These are phyloP conservation scores for Kradibia gibbosae DNA, from an alignment of 1,140 invertebrate genomes.

Conservation along the genomic window DNA sequence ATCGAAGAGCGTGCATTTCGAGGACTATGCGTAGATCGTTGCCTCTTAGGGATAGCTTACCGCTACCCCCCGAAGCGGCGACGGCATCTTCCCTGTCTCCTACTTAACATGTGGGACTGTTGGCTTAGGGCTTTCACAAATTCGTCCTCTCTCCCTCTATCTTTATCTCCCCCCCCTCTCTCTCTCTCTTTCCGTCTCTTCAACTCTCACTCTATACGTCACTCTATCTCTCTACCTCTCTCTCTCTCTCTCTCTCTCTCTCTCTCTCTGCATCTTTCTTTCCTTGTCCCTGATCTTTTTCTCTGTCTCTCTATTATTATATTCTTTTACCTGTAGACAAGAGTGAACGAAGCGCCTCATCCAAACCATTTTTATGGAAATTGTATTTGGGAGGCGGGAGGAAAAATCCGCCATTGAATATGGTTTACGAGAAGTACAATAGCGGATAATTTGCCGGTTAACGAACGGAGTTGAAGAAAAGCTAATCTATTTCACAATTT, in stretches of 20 bases:
- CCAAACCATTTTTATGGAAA: constrained; percentile 20
- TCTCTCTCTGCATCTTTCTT: not conserved
- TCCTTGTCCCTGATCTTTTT: too few species aligned
- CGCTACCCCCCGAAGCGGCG: constrained; percentile 55
- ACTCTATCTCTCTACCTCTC: not conserved
- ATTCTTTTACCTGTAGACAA: not conserved
- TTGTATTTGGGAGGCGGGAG: not conserved
- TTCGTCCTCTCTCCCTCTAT: not conserved
- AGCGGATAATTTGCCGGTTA: constrained; percentile 52
- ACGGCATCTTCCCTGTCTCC: not conserved
- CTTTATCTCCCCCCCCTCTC: not conserved
- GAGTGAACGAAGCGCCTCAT: not conserved
- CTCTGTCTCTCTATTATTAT: too few species aligned
- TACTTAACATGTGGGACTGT: constrained; percentile 5
- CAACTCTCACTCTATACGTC: too few species aligned
- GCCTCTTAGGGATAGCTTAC: constrained; percentile 62
- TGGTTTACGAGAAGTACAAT: constrained; percentile 43
- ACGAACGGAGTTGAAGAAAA: constrained; percentile 9
- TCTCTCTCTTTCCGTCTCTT: constrained; percentile 9
- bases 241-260: not conserved
- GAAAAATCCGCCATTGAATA: not conserved
- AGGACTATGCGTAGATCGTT: constrained; percentile 55
- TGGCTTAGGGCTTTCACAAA: not conserved
- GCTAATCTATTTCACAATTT: constrained; percentile 15
- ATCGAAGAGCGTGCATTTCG: not conserved